Evolutionary conservation across 1,140 invertebrate genomes (phyloP), one percentile per base, ranked within the genome.

Genomic region (Hydropsyche tenuis): DNA sequence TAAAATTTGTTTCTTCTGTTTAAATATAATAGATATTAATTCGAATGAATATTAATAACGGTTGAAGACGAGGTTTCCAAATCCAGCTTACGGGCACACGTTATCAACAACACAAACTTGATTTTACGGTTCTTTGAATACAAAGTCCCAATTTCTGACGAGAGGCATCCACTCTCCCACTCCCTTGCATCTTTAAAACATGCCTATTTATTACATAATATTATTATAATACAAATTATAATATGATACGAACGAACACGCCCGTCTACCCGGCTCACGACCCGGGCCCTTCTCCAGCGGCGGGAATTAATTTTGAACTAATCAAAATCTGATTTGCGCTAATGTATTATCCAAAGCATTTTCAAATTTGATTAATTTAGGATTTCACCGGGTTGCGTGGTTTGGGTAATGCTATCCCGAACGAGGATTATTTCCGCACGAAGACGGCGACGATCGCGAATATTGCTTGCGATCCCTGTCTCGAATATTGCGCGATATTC

Each of bases 301-400:
- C 56, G 22, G 56, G 56, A 60, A 60, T 60, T 60, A 60, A 60
- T 60, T 60, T 60, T 60, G 56, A 60, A 60, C 56, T 60, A 60
- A 60, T 60, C 56, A 60, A 60, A 60, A 60, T 60, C 56, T 60
- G 56, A 60, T 60, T 60, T 60, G 56, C 56, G 56, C 56, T 60
- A 60, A 60, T 60, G 56, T 60, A 60, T 60, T 60, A 60, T 60
- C 56, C 56, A 3, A 60, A 23, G 56, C 56, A 60, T 60, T 60
- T 60, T 60, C 56, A 60, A 60, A 60, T 60, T 60, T 60, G 56
- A 60, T 60, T 60, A 60, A 60, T 60, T 60, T 60, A 27, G 56
- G 56, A 25, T 60, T 60, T 23, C 56, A 11, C 25, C 56, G 56
- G 20, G 56, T 25, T 60, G 56, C 45, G 4, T 14, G 12, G 4